These are phyloP conservation scores for Megalopta genalis DNA, from an alignment of 1,140 invertebrate species.

Conservation along the genomic window DNA sequence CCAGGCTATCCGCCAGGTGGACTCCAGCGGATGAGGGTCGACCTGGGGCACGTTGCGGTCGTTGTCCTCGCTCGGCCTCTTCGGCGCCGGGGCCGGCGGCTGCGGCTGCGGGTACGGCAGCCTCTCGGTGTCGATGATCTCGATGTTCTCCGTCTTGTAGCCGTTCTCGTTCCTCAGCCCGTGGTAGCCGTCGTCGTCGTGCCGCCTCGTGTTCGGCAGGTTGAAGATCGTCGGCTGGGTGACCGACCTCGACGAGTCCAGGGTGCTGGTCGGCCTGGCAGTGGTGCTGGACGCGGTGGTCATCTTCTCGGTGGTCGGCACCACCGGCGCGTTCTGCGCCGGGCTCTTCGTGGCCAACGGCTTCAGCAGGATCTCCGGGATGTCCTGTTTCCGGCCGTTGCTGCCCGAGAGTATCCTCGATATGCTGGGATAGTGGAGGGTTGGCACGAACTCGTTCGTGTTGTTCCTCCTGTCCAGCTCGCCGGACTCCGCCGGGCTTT, in stretches of 20 bases:
- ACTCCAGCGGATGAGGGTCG: conserved; percentile 69
- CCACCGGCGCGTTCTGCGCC: conserved; percentile 58
- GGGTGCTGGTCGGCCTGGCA: conserved; percentile 14
- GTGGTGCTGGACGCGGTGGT: conserved; percentile 42
- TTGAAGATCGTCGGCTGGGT: conserved; percentile 76
- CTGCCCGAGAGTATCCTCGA: conserved; percentile 90
- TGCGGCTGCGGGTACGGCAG: conserved; percentile 74
- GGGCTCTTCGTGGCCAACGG: conserved; percentile 84
- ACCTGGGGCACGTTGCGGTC: conserved; percentile 63
- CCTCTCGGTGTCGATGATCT: conserved; percentile 73
- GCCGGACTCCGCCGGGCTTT: conserved; percentile 64
- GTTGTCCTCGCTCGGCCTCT: conserved; percentile 54
- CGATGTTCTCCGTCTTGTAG: conserved; percentile 71
- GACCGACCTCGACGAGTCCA: conserved; percentile 52
- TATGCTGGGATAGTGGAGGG: conserved; percentile 86
- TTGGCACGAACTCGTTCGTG: conserved; percentile 83
- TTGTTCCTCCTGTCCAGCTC: conserved; percentile 69
- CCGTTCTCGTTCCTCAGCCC: conserved; percentile 67
- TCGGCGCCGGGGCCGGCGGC: conserved; percentile 69
- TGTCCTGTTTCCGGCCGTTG: conserved; percentile 89
- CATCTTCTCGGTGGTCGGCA: conserved; percentile 65
- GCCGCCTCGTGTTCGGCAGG: conserved; percentile 71
- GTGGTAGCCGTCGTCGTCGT: conserved; percentile 62
- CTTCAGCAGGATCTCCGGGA: conserved; percentile 86
- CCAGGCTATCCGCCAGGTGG: conserved; percentile 90